Evolutionary conservation across 2,113 vertebrate genomes (phyloP).

Genomic region (Dicerorhinus sumatrensis): DNA sequence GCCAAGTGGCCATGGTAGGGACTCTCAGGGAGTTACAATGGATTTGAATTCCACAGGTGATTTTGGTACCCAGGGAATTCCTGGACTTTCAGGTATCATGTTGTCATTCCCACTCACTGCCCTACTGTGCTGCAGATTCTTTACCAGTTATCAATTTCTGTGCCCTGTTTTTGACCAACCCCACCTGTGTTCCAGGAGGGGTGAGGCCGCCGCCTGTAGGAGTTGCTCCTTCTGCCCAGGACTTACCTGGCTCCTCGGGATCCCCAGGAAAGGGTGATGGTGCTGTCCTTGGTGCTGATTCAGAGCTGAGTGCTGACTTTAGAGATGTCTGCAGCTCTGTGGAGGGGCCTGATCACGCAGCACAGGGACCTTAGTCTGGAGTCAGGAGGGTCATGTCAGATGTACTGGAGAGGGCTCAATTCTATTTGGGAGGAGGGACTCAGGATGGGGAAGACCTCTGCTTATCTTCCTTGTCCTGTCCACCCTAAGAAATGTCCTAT

Average conservation of each 20-base stretch:
- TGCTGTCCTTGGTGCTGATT: neutral
- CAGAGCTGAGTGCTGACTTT: neutral
- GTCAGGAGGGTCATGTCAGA: neutral
- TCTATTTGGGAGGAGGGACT: neutral
- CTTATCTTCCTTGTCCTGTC: neutral
- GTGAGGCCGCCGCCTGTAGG: too few relatives aligned
- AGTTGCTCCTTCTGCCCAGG: neutral
- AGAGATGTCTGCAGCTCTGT: neutral
- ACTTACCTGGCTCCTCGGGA: neutral
- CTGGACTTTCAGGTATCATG: neutral
- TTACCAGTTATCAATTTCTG: neutral
- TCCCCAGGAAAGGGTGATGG: rapidly evolving
- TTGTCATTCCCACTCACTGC: neutral
- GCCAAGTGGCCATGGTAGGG: neutral
- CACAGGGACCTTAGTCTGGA: neutral
- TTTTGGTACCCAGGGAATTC: neutral
- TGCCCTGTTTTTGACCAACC: neutral
- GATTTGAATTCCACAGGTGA: neutral
- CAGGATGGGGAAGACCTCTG: neutral
- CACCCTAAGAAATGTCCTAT: neutral
- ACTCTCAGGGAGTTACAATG: neutral
- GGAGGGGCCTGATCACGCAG: neutral
- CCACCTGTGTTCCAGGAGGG: neutral
- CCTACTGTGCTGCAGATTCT: neutral
- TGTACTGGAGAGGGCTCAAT: too few relatives aligned